Percentiles rank a stretch among this genome's conserved stretches.
Conservation (phyloP, 2,113 vertebrate species). For the Hipposideros armiger region DNA sequence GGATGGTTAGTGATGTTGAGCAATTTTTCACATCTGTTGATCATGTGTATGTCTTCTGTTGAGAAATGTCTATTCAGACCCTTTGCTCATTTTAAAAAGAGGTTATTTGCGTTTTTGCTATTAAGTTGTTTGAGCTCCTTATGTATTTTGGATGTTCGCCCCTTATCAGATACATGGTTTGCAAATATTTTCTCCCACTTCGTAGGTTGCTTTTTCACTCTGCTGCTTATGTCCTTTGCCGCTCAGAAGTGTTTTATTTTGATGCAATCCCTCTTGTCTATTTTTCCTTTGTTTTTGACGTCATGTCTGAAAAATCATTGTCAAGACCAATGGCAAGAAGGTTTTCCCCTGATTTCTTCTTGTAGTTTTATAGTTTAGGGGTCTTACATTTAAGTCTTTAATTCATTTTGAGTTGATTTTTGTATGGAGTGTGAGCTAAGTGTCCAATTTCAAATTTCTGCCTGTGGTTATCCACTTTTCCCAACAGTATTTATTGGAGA, state of each 20-base stretch:
- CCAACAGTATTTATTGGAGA: neutral
- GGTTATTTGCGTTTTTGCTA: neutral
- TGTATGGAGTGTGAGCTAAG: neutral
- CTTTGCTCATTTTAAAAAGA: neutral
- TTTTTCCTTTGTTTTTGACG: neutral
- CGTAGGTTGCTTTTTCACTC: neutral
- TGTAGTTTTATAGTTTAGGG: neutral
- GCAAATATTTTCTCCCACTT: neutral
- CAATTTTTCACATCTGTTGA: neutral
- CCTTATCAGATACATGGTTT: neutral
- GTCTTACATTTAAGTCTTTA: neutral
- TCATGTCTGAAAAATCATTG: neutral
- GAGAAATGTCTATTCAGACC: neutral
- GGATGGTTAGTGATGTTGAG: neutral
- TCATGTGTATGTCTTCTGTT: neutral
- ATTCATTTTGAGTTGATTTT: neutral
- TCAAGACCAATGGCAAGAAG: neutral
- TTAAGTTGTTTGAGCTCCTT: neutral
- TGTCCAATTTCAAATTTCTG: neutral
- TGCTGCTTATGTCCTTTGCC: neutral
- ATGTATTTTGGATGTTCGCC: neutral
- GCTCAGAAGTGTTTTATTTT: neutral
- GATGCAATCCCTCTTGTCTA: neutral
- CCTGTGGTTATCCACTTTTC: neutral
- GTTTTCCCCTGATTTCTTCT: neutral